Conservation (phyloP, 1,140 invertebrate species). For the Forficula auricularia region DNA sequence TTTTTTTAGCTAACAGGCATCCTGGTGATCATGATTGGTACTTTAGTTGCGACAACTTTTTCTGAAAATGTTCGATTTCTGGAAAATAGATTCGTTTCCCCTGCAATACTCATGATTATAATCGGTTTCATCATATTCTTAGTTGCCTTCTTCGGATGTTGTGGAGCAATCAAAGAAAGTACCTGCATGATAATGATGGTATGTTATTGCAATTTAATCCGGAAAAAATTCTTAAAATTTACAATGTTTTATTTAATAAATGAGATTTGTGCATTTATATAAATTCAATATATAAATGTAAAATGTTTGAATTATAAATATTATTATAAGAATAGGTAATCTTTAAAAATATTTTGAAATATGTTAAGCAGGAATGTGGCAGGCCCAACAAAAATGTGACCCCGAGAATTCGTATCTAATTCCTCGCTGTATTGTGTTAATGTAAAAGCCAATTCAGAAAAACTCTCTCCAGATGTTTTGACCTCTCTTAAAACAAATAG, state of each 20-base stretch:
- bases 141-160: conserved; percentile 63
- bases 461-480: too few relatives aligned
- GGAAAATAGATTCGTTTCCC: conserved; percentile 45
- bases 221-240: conserved; percentile 3
- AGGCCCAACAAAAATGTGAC: too few relatives aligned
- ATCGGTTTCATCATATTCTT: conserved; percentile 59
- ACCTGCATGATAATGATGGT: conserved; percentile 63
- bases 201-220: conserved; percentile 22
- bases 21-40: conserved; percentile 57
- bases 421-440: too few relatives aligned
- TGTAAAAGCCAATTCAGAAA: too few relatives aligned
- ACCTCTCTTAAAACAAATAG: too few relatives aligned
- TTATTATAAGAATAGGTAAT: too few relatives aligned
- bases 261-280: background rate
- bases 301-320: background rate
- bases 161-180: conserved; percentile 65
- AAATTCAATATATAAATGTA: conserved; percentile 1
- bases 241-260: background rate
- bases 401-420: too few relatives aligned
- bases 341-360: too few relatives aligned
- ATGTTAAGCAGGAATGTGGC: too few relatives aligned
- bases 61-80: conserved; percentile 52
- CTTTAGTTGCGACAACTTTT: conserved; percentile 53
- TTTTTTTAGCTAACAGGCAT: conserved; percentile 46
- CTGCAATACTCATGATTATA: conserved; percentile 52